Evolutionary conservation across 2,113 vertebrate genomes (phyloP).

Genomic region (Crypturellus undulatus): DNA sequence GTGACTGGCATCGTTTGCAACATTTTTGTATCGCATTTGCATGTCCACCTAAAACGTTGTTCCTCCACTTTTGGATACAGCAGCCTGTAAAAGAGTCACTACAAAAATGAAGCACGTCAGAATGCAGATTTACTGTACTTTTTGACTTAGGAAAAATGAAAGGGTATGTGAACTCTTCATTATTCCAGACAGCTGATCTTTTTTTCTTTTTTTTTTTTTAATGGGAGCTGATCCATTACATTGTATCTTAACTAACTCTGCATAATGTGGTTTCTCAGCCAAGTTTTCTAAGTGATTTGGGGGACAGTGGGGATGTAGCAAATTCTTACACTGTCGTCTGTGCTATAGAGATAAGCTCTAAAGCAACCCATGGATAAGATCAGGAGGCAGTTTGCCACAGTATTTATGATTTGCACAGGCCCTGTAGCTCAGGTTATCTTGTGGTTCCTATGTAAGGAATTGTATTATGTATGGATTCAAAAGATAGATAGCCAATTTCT

Average conservation of each 20-base stretch:
- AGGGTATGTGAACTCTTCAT: neutral
- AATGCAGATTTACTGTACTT: neutral
- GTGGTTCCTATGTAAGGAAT: neutral
- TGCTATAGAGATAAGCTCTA: neutral
- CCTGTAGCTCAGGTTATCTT: neutral
- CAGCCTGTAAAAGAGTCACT: neutral
- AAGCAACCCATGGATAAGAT: neutral
- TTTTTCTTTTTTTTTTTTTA: too few relatives aligned
- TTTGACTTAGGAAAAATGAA: neutral
- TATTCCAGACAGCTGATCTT: neutral
- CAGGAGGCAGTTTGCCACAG: neutral
- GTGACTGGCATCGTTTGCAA: neutral
- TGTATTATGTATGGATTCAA: neutral
- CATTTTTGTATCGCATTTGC: rapidly evolving
- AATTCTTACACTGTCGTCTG: neutral
- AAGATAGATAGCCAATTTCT: neutral
- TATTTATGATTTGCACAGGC: neutral
- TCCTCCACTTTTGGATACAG: neutral
- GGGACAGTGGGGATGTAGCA: neutral
- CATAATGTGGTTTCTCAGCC: neutral
- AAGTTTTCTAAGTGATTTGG: neutral
- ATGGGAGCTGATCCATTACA: neutral
- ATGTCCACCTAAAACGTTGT: neutral
- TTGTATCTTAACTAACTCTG: neutral
- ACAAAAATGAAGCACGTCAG: neutral